Percentiles rank a stretch among this genome's conserved stretches.
These are phyloP conservation scores for Nomia melanderi DNA, from an alignment of 1,140 invertebrate genomes.

Conservation along the genomic window DNA sequence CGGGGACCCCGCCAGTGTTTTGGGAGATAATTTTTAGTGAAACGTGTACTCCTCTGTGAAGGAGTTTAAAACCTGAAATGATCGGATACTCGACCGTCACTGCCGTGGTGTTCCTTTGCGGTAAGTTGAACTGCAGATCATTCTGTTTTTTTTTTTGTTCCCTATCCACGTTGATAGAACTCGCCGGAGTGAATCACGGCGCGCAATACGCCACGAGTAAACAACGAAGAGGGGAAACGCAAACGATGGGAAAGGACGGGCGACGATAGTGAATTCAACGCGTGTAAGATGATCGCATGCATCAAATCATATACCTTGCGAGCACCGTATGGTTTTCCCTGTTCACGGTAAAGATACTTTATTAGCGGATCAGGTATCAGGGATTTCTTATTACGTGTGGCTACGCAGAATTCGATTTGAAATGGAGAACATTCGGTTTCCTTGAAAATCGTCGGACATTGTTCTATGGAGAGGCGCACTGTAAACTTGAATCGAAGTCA, in stretches of 20 bases:
- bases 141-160: no score
- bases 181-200: neutral
- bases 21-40: neutral
- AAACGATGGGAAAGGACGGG: neutral
- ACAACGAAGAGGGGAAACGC: neutral
- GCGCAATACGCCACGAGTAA: neutral
- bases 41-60: neutral
- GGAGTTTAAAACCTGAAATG: constrained; percentile 3
- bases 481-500: neutral
- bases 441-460: neutral
- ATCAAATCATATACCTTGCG: neutral
- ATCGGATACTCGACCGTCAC: constrained; percentile 23
- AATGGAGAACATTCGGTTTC: neutral
- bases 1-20: neutral
- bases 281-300: neutral
- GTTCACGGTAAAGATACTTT: neutral
- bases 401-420: neutral
- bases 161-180: neutral
- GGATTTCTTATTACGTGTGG: neutral
- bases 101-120: constrained; percentile 30
- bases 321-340: neutral
- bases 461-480: neutral
- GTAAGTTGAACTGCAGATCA: constrained; percentile 37
- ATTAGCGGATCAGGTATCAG: neutral
- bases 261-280: neutral